Base-by-base conservation (phyloP, 2,797 vertebrate species). In the Hirundo rustica region DNA sequence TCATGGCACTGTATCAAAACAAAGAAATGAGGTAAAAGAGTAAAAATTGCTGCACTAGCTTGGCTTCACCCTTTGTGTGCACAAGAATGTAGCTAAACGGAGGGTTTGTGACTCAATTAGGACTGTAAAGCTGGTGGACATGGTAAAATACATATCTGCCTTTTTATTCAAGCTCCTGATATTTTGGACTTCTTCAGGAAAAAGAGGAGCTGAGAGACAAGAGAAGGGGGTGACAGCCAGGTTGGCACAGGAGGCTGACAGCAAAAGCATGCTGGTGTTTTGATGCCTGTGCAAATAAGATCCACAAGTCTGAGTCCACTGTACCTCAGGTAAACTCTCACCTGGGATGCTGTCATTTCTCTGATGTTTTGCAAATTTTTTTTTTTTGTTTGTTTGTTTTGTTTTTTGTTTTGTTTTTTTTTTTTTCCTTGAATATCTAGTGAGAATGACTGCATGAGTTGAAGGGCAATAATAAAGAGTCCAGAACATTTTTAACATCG, bases 261-360 rank as follows among this genome's bases (percentile, higher is more conserved):
- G 57, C 5, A 18, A 67, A 90, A 15, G 10, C 58, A 30, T 5
- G 8, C 34, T 67, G 36, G 4, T 38, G 29, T 87, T 87, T 85
- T 77, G 14, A 51, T 77, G 38, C 15, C 30, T 72, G 18, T 50
- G 61, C 34, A 83, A 78, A 42, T 48, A 85, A 75, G 27, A 85
- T 29, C 50, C 10, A 2, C 0, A 3, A n/a, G 30, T 83, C 9
- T 4, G 7, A 53, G 47, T 74, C 45, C n/a, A 2, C 57, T 57
- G 13, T 1, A 1, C n/a, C 26, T 42, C 19, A 2, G 0, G 0
- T 51, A 64, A 85, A 74, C 32, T 85, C 73, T 58, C 26, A 88
- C 38, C 30, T 0, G 1, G 36, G 23, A 61, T 48, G 3, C 30
- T 53, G 40, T 22, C 11, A 38, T 54, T 71, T 72, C 38, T 89